Evolutionary conservation across 2,888 invertebrate genomes (phyloP).

Genomic region (Celastrina argiolus): DNA sequence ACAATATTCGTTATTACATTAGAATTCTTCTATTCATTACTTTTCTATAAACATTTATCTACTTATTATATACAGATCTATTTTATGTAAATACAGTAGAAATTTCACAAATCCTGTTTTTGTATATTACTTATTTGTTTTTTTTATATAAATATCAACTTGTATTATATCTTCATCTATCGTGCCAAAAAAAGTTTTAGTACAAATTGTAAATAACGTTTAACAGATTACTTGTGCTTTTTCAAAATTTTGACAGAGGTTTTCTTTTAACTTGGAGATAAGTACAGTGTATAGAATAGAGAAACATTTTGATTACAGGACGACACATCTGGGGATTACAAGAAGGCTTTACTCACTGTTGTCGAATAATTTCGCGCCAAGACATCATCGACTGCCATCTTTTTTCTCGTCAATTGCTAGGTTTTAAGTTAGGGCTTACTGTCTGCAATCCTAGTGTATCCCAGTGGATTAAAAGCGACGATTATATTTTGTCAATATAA

Average conservation of each 20-base stretch:
- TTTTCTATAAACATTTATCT: background rate
- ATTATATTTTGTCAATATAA: background rate
- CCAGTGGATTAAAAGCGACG: background rate
- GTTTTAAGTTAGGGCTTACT: slow-evolving; percentile 40
- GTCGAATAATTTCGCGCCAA: slow-evolving; percentile 78
- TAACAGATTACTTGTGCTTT: background rate
- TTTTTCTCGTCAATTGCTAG: slow-evolving; percentile 65
- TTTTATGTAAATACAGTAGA: background rate
- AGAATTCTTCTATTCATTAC: background rate
- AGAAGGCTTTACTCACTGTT: slow-evolving; percentile 91
- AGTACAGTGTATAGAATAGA: slow-evolving; percentile 51
- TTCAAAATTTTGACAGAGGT: background rate
- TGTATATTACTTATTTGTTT: slow-evolving; percentile 11
- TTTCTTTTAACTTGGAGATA: slow-evolving; percentile 1
- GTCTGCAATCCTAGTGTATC: background rate
- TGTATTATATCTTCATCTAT: background rate
- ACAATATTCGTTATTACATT: background rate
- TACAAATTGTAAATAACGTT: background rate
- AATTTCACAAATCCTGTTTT: background rate
- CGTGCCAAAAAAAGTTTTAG: background rate
- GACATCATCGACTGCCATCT: slow-evolving; percentile 49
- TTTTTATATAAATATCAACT: background rate
- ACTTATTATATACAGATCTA: slow-evolving; percentile 16
- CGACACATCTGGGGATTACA: slow-evolving; percentile 96
- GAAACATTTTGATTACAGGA: slow-evolving; percentile 83